Evolutionary conservation across 2,888 invertebrate genomes (phyloP), one percentile per base, ranked within the genome.

Genomic region (Zhengitettix transpicula): DNA sequence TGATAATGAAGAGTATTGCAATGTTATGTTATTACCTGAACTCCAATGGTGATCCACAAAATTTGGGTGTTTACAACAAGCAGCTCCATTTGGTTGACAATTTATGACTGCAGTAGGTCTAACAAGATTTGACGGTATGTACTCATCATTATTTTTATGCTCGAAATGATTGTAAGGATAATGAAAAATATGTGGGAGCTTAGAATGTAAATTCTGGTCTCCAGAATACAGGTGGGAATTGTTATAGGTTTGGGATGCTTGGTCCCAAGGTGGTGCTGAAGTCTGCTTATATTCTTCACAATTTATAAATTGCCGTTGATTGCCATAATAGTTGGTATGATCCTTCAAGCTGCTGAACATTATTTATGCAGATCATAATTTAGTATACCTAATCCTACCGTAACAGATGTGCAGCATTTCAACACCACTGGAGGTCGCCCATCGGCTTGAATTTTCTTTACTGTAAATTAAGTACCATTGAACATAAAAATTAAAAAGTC

Each of bases 81-180:
- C 16, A n/a, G 55, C 28, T 16, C 55, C 55, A 40, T 40, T 40
- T n/a, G 28, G 55, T 14, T 61, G 61, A 40, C 61, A 61, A 17
- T 61, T 61, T n/a, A 61, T 59, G 16, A 61, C 55, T 14, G 61
- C 61, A 28, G 58, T 61, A 47, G 61, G 61, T 44, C 59, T 56
- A 52, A 61, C 61, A 47, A 61, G 47, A 12, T n/a, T n/a, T n/a
- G 12, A n/a, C 1, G 47, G 47, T 14, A n/a, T 3, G 8, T 47
- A 14, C 14, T 47, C 47, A 7, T n/a, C 55, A 14, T 14, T 40
- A 14, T 5, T n/a, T 8, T 55, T 55, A 11, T 40, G 55, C 9
- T 55, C 55, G 14, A 40, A 40, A 7, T 28, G 14, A 10, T 12
- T 11, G 40, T 28, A n/a, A 9, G 55, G 55, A 14, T 5, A 9